Evolutionary conservation across 2,888 invertebrate genomes (phyloP), one percentile per base, ranked within the genome.

Genomic region (Agrilus cyanescens): DNA sequence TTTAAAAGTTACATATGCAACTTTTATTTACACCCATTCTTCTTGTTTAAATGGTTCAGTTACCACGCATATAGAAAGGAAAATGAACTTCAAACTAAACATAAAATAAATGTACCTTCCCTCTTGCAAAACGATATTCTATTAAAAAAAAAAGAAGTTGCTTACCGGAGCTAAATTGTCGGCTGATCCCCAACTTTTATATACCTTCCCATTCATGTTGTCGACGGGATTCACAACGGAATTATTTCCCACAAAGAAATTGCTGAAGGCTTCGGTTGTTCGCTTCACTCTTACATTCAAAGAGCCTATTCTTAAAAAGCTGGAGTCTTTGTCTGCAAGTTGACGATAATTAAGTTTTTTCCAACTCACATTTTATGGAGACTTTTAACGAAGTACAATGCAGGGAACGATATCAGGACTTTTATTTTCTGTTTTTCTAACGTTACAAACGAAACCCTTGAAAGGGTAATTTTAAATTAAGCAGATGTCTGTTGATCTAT

Each of bases 201-300:
- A 84, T 16, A 88, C 71, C 58, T 82, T 81, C 45, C 85, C 85
- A 62, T 74, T 67, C 34, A 64, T 56, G 36, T 60, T 51, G 39
- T 63, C 62, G 33, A 59, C 50, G 46, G 67, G 63, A 44, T 57
- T 62, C 8, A 66, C 57, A 4, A 59, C 53, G 14, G 57, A 66
- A 32, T 71, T 72, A 38, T 73, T 71, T 41, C 84, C 85, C 55
- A 86, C 86, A 54, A 90, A 72, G 66, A 90, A 88, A 64, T 88
- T 85, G 69, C 88, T 89, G 70, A 90, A 87, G 14, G 89, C 89
- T 65, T 90, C 90, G 44, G 90, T 89, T 37, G 90, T 90, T 68
- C 86, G 88, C 71, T 90, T 90, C 57, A 90, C 89, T 60, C 89
- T 78, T 37, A 90, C 89, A 70, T 90, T 91, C 65, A 91, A 70